Conservation (phyloP, 1,140 invertebrate genomes). For the Sycophaga agraensis region DNA sequence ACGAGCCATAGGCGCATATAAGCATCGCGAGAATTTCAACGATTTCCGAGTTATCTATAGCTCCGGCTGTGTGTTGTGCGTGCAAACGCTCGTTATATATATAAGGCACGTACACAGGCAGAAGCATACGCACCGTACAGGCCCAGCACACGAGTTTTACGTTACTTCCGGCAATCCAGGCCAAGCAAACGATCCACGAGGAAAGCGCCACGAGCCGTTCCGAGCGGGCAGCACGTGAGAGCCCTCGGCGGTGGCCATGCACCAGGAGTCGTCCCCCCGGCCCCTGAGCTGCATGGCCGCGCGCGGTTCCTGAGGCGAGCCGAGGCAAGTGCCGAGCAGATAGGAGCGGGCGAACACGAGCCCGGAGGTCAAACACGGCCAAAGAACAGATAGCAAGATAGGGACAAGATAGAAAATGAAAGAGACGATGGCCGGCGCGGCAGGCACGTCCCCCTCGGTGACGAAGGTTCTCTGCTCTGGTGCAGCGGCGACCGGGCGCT, state of each 20-base stretch:
- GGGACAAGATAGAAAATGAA: too few species aligned
- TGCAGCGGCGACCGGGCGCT: too few species aligned
- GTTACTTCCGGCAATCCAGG: conserved; percentile 52
- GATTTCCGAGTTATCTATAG: conserved; percentile 43
- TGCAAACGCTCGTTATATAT: conserved; percentile 23
- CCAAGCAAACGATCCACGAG: neutral
- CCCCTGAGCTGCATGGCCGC: too few species aligned
- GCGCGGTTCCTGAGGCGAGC: too few species aligned
- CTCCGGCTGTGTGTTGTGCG: conserved; percentile 26
- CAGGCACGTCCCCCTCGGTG: too few species aligned
- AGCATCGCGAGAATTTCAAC: conserved; percentile 32
- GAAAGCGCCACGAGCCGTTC: neutral
- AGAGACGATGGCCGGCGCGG: neutral
- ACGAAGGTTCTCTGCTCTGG: too few species aligned
- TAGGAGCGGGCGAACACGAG: too few species aligned
- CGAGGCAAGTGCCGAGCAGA: too few species aligned
- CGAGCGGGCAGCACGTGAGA: conserved; percentile 2
- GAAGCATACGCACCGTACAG: too few species aligned
- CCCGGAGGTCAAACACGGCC: too few species aligned
- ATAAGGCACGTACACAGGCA: neutral
- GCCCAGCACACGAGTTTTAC: conserved; percentile 34
- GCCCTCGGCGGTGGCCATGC: neutral
- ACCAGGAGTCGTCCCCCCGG: conserved; percentile 3
- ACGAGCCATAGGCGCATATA: conserved; percentile 7
- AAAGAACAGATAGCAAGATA: too few species aligned